A percentile compares a stretch with the other conserved stretches of the same genome.
Conservation (phyloP, 1,140 invertebrate species). For the Cydia splendana region DNA sequence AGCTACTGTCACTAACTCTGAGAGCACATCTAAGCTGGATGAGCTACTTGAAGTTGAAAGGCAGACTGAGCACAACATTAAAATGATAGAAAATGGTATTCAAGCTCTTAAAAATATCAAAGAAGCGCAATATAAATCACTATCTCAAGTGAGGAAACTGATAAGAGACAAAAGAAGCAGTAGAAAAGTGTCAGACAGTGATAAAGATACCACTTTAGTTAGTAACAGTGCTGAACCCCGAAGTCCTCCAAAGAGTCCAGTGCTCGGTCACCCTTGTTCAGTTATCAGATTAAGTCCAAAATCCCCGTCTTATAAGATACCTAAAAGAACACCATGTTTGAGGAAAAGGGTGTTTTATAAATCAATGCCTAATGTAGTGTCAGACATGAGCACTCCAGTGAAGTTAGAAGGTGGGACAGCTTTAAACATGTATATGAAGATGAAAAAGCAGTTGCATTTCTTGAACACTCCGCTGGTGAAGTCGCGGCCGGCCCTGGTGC, state of each 20-base stretch:
- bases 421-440: constrained; percentile 65
- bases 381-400: constrained; percentile 48
- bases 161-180: constrained; percentile 50
- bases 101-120: constrained; percentile 54
- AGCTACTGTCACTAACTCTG: constrained; percentile 50
- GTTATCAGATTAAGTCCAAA: constrained; percentile 52
- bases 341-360: constrained; percentile 64
- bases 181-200: constrained; percentile 26
- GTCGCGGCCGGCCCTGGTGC: constrained; percentile 34
- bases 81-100: constrained; percentile 56
- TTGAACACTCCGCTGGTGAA: constrained; percentile 61
- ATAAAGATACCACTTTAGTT: constrained; percentile 43
- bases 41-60: constrained; percentile 55
- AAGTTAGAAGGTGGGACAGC: constrained; percentile 52
- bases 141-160: constrained; percentile 54
- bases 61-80: constrained; percentile 54
- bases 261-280: constrained; percentile 44
- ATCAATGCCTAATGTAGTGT: constrained; percentile 61
- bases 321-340: constrained; percentile 59
- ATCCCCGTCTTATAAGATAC: constrained; percentile 67
- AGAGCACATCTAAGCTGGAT: constrained; percentile 50
- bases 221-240: constrained; percentile 32
- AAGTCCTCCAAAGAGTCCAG: constrained; percentile 41
- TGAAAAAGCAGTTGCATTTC: constrained; percentile 70
- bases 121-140: constrained; percentile 52